Conservation (phyloP, 2,113 vertebrate species). For the Paradoxurus hermaphroditus region DNA sequence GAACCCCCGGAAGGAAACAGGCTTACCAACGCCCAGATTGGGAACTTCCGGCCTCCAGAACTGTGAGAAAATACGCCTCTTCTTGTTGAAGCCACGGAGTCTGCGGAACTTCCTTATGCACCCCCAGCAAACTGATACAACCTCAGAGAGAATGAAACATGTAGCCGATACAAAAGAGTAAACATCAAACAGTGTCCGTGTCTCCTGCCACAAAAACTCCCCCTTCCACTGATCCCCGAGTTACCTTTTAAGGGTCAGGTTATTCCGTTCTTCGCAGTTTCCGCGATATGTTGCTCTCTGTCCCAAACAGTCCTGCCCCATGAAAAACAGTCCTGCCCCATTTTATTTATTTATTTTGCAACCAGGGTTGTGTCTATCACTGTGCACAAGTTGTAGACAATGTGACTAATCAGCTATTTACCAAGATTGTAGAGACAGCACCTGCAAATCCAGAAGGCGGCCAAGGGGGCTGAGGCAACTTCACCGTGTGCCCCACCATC, state of each 20-base stretch:
- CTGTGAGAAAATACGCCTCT: background rate
- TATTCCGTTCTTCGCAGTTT: background rate
- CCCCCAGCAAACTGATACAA: background rate
- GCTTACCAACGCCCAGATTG: background rate
- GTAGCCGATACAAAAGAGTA: background rate
- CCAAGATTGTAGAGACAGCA: background rate
- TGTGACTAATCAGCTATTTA: background rate
- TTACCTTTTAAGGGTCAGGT: background rate
- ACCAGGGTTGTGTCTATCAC: background rate
- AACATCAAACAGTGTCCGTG: background rate
- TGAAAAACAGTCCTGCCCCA: background rate
- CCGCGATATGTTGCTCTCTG: background rate
- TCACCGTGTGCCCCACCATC: fast-evolving
- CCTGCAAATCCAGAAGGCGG: background rate
- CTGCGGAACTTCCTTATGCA: background rate
- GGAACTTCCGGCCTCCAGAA: background rate
- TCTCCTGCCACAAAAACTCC: background rate
- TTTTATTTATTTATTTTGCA: background rate
- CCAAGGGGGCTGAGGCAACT: background rate
- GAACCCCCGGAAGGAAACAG: background rate
- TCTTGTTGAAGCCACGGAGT: background rate
- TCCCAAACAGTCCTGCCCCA: background rate
- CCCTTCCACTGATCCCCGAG: background rate
- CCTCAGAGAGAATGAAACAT: background rate
- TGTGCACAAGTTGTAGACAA: background rate